A percentile compares a stretch with the other conserved stretches of the same genome.
These are phyloP conservation scores for Benthosema pterotum DNA, from an alignment of 2,797 vertebrate species.

Conservation along the genomic window DNA sequence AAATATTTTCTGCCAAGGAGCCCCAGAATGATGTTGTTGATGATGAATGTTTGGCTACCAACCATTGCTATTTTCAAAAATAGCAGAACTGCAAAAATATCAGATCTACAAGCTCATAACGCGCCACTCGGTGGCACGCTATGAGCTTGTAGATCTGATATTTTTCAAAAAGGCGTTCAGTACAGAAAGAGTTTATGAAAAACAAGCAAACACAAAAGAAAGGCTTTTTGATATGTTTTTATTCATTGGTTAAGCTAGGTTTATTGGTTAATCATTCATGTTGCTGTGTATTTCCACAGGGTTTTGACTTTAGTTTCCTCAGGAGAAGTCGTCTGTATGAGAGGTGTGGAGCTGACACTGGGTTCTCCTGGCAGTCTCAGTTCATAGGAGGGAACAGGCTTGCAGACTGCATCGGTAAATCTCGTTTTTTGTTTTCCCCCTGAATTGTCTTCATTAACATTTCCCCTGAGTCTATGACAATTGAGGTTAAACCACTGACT, in stretches of 20 bases:
- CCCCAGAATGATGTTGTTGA: no score
- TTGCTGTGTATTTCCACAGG: conserved; percentile 48
- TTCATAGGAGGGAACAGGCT: conserved; percentile 67
- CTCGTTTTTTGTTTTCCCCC: neutral
- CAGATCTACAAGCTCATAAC: no score
- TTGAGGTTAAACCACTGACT: neutral
- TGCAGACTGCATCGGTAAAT: conserved; percentile 78
- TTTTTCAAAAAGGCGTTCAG: no score
- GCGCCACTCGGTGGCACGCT: no score
- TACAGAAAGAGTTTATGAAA: no score
- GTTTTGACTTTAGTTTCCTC: conserved; percentile 80
- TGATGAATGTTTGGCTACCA: no score
- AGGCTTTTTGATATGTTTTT: neutral
- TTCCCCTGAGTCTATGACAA: neutral
- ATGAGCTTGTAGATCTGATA: no score
- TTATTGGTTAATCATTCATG: neutral
- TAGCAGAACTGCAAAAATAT: no score
- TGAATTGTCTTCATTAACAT: neutral
- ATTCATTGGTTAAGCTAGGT: neutral
- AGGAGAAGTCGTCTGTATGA: conserved; percentile 74
- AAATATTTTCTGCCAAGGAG: no score
- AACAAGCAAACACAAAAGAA: neutral
- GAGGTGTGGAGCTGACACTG: conserved; percentile 63
- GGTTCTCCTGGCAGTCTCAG: conserved; percentile 72
- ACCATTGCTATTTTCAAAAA: no score